Evolutionary conservation across 2,888 invertebrate species (phyloP), one percentile per base, ranked within the genome.

Genomic region (Blastobasis lacticolella): DNA sequence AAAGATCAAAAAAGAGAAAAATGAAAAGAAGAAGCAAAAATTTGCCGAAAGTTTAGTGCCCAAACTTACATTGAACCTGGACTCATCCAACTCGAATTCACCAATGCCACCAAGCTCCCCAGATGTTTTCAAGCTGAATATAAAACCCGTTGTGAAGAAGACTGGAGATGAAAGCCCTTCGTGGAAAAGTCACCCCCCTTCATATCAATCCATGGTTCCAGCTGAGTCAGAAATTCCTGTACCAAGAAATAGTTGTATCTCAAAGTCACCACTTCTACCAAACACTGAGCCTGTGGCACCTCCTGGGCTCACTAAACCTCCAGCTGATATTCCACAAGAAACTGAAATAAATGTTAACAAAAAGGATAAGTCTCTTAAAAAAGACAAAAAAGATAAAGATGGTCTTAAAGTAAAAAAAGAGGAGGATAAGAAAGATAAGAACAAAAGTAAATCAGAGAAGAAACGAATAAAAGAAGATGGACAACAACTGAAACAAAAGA

Each of bases 1-100:
- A 62, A 89, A 89, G 69, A 80, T 88, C 50, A 92, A 92, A 63
- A 92, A 92, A 66, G 90, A 92, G 57, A 93, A 92, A 65, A 94
- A 93, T 65, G 92, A 93, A 43, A 93, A 94, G 70, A 92, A 92
- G 75, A 87, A 82, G 67, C 89, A 89, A 51, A 90, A 90, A n/a
- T n/a, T n/a, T n/a, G n/a, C n/a, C 9, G 90, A 90, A 61, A 88
- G 89, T 23, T 67, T 90, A 53, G 92, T 95, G 50, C 95, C 95
- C 5, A 96, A 95, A 80, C 81, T 96, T 52, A 95, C 95, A 6
- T 82, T 96, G 43, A 95, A 95, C 76, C 80, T 96, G 46, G 92
- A 92, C 52, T 90, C 91, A 50, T 90, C 92, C 6, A 84, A 85
- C 63, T 84, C 85, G 37, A 84, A 83, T 66, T 92, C 93, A 38